A percentile compares a stretch with the other conserved stretches of the same genome.
phyloP scores from a whole-genome alignment of 2,113 vertebrate genomes.

The Megalops atlanticus region DNA sequence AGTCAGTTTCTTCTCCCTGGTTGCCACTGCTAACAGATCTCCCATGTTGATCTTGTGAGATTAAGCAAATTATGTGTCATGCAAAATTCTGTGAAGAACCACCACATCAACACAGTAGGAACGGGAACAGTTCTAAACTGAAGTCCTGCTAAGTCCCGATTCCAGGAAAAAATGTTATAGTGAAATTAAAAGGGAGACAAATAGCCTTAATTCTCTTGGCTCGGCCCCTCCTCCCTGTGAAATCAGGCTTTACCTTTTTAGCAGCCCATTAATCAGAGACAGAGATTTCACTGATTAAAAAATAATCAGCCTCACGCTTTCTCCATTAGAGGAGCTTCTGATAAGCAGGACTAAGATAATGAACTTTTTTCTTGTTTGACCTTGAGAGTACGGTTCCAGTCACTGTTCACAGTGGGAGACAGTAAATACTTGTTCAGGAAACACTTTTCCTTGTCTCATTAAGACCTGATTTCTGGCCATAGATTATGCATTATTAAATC shows the following conservation, averaged over 20 bases:
- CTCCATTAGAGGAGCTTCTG: slow-evolving; percentile 13
- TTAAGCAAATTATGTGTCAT: neutral
- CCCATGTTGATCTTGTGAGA: neutral
- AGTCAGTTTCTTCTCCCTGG: neutral
- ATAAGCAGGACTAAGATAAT: neutral
- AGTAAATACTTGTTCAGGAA: neutral
- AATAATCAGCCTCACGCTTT: neutral
- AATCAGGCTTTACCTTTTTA: neutral
- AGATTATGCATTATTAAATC: too few species aligned
- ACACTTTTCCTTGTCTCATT: neutral
- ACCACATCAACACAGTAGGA: too few species aligned
- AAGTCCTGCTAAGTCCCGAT: neutral
- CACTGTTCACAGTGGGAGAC: neutral
- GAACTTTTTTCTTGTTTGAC: neutral
- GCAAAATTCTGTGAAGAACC: neutral
- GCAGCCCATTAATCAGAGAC: neutral
- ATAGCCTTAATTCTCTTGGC: neutral
- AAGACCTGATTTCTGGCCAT: neutral
- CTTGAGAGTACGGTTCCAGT: neutral
- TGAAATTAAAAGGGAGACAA: slow-evolving; percentile 6
- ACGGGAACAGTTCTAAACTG: too few species aligned
- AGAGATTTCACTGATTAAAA: slow-evolving; percentile 19
- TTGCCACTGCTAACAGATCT: neutral
- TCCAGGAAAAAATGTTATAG: neutral
- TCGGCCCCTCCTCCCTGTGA: neutral